A percentile compares a stretch with the other conserved stretches of the same genome.
Conservation (phyloP, 2,888 invertebrate species). For the Smittia aterrima region DNA sequence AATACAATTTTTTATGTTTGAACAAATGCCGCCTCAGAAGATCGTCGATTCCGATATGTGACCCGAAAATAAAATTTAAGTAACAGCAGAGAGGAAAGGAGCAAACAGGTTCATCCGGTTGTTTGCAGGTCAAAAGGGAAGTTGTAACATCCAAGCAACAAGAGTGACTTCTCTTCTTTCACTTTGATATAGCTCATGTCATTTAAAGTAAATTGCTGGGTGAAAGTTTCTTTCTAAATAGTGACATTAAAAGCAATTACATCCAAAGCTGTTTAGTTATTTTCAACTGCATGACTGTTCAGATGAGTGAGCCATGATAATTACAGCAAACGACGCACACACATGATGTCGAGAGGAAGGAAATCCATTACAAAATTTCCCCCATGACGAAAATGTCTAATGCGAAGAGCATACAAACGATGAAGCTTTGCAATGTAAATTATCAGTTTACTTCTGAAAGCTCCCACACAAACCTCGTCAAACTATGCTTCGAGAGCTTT, state of each 20-base stretch:
- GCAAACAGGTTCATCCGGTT: neutral
- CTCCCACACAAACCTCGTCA: too few relatives aligned
- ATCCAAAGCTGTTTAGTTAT: too few relatives aligned
- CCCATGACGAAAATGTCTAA: neutral
- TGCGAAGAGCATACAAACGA: neutral
- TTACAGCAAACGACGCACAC: too few relatives aligned
- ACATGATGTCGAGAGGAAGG: neutral
- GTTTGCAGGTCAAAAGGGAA: neutral
- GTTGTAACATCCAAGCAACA: neutral
- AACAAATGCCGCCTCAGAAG: neutral
- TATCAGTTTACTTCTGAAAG: too few relatives aligned
- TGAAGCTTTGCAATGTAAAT: neutral
- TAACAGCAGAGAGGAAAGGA: neutral
- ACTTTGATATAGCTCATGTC: neutral
- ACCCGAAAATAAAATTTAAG: neutral
- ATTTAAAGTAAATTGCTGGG: too few relatives aligned
- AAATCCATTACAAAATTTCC: slow-evolving; percentile 1
- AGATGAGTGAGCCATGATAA: too few relatives aligned
- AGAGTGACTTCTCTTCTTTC: neutral
- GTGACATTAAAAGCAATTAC: too few relatives aligned
- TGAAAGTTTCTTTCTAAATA: too few relatives aligned
- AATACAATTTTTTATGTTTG: slow-evolving; percentile 1
- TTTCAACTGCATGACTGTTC: too few relatives aligned
- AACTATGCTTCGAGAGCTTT: too few relatives aligned
- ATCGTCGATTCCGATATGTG: neutral